Evolutionary conservation across 2,888 invertebrate genomes (phyloP).

Genomic region (Drosophila mercatorum): DNA sequence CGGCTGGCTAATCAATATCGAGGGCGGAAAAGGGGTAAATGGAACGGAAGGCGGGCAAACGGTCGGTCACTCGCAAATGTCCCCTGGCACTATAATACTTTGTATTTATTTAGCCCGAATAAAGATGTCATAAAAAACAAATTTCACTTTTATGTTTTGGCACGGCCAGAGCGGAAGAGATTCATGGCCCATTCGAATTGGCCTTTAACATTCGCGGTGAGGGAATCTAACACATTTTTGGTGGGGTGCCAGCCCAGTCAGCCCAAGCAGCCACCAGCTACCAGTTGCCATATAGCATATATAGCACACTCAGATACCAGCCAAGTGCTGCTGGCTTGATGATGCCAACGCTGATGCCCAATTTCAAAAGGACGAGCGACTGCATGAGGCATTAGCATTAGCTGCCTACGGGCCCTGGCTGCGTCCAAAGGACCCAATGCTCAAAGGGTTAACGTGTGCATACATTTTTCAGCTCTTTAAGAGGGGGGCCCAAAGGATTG

Average conservation of each 20-base stretch:
- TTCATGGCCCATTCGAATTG: slow-evolving; percentile 72
- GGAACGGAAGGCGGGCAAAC: slow-evolving; percentile 8
- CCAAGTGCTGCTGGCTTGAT: slow-evolving; percentile 35
- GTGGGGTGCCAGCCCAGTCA: not conserved
- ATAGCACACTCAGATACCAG: slow-evolving; percentile 15
- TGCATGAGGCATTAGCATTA: slow-evolving; percentile 59
- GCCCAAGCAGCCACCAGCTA: slow-evolving; percentile 11
- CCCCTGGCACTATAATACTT: slow-evolving; percentile 76
- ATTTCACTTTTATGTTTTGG: slow-evolving; percentile 81
- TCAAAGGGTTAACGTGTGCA: slow-evolving; percentile 75
- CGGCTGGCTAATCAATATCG: slow-evolving; percentile 59
- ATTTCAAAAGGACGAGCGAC: slow-evolving; percentile 58
- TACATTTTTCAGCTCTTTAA: slow-evolving; percentile 57
- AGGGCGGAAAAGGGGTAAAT: not conserved
- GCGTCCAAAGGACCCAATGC: slow-evolving; percentile 42
- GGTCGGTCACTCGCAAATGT: slow-evolving; percentile 49
- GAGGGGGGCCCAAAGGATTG: not conserved
- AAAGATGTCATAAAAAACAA: slow-evolving; percentile 82
- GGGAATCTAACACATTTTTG: slow-evolving; percentile 1
- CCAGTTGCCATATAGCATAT: slow-evolving; percentile 25
- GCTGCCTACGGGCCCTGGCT: slow-evolving; percentile 57
- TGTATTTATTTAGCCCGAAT: slow-evolving; percentile 78
- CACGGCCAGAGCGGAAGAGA: slow-evolving; percentile 66
- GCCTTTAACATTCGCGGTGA: slow-evolving; percentile 35
- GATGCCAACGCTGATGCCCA: slow-evolving; percentile 67